These are phyloP conservation scores for Neolamprologus kungweensis DNA, from an alignment of 2,113 vertebrate species.

Conservation along the genomic window DNA sequence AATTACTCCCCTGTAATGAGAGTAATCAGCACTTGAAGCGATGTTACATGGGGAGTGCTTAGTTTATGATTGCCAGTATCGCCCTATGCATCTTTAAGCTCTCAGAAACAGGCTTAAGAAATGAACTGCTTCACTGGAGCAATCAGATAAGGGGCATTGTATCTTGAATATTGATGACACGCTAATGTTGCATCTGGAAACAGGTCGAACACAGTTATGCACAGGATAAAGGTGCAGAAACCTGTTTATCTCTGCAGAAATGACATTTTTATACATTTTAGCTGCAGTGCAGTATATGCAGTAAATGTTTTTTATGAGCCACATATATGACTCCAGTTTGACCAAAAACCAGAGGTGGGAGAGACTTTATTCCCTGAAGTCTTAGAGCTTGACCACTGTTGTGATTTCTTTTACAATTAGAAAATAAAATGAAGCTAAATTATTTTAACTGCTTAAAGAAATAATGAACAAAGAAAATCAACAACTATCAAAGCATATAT, in stretches of 20 bases:
- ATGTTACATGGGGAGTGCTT: slow-evolving; percentile 9
- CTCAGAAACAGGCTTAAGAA: slow-evolving; percentile 34
- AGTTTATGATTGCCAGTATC: slow-evolving; percentile 50
- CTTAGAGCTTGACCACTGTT: background rate
- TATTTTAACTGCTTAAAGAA: background rate
- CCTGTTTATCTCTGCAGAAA: background rate
- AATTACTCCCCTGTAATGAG: slow-evolving; percentile 60
- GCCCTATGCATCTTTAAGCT: slow-evolving; percentile 24
- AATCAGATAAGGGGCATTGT: slow-evolving; percentile 18
- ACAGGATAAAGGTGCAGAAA: background rate
- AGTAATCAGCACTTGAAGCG: slow-evolving; percentile 48
- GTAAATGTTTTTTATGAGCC: background rate
- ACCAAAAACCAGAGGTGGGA: background rate
- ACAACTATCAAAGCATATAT: background rate
- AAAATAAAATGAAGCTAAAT: background rate
- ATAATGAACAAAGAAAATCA: background rate
- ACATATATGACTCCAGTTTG: background rate
- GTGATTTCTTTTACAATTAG: background rate
- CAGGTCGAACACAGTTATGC: background rate
- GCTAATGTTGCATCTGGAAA: background rate
- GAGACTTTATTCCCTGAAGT: background rate
- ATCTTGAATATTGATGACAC: slow-evolving; percentile 36
- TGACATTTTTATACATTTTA: background rate
- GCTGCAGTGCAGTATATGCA: background rate
- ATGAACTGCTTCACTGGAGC: slow-evolving; percentile 21